phyloP scores from a whole-genome alignment of 2,888 invertebrate species.

The Eilema depressum region DNA sequence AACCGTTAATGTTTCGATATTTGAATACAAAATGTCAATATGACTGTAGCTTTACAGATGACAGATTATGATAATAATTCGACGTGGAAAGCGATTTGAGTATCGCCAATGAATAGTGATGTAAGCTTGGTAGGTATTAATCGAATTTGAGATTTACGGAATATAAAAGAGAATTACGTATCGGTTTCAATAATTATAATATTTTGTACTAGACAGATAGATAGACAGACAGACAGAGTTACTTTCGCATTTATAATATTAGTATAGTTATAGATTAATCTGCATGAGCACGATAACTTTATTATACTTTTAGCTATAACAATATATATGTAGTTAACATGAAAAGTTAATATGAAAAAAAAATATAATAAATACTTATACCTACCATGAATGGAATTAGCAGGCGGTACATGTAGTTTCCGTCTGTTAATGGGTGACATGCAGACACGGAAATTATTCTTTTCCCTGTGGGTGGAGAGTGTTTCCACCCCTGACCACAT shows the following conservation, averaged over 20 bases:
- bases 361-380: neutral
- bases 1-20: constrained; percentile 6
- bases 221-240: too few relatives aligned
- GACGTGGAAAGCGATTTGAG: neutral
- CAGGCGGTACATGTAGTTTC: neutral
- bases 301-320: too few relatives aligned
- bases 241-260: too few relatives aligned
- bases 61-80: constrained; percentile 3
- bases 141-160: neutral
- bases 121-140: neutral
- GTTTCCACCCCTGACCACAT: neutral
- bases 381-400: neutral
- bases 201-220: too few relatives aligned
- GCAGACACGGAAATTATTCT: neutral
- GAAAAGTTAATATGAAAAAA: too few relatives aligned
- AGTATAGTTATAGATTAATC: too few relatives aligned
- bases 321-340: too few relatives aligned
- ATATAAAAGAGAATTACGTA: neutral
- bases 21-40: constrained; percentile 4
- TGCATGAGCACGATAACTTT: too few relatives aligned
- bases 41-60: constrained; percentile 8
- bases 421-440: neutral
- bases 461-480: neutral
- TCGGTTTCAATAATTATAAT: too few relatives aligned
- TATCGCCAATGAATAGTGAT: neutral